phyloP scores from a whole-genome alignment of 2,797 vertebrate genomes.

The Amblyraja radiata region DNA sequence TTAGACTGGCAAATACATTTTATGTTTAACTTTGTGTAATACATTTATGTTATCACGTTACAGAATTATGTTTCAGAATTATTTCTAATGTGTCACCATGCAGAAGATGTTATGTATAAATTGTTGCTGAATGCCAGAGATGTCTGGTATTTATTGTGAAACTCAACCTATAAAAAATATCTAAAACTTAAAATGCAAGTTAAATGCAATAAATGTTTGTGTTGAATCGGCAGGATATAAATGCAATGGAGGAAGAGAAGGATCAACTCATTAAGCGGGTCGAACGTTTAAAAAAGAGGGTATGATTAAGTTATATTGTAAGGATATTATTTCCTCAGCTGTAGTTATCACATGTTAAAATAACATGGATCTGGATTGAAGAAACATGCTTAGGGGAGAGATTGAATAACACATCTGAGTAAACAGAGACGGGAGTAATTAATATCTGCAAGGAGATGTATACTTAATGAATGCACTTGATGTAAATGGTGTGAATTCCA shows the following conservation, averaged over 20 bases:
- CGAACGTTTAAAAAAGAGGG: constrained; percentile 88
- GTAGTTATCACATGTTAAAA: constrained; percentile 55
- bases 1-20: background rate
- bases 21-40: no score
- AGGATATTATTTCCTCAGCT: background rate
- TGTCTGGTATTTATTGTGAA: background rate
- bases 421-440: background rate
- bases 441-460: constrained; percentile 16
- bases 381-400: constrained; percentile 53
- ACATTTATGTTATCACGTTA: no score
- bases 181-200: background rate
- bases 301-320: constrained; percentile 47
- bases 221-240: constrained; percentile 73
- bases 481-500: constrained; percentile 42
- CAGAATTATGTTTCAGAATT: background rate
- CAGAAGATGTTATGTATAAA: background rate
- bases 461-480: background rate
- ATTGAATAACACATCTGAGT: constrained; percentile 48
- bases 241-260: constrained; percentile 95
- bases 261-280: constrained; percentile 90
- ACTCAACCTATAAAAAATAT: background rate
- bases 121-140: background rate
- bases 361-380: constrained; percentile 54
- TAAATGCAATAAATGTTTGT: background rate
- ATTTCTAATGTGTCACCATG: background rate